Conservation (phyloP, 2,888 invertebrate genomes). For the Apocheima hispidaria region DNA sequence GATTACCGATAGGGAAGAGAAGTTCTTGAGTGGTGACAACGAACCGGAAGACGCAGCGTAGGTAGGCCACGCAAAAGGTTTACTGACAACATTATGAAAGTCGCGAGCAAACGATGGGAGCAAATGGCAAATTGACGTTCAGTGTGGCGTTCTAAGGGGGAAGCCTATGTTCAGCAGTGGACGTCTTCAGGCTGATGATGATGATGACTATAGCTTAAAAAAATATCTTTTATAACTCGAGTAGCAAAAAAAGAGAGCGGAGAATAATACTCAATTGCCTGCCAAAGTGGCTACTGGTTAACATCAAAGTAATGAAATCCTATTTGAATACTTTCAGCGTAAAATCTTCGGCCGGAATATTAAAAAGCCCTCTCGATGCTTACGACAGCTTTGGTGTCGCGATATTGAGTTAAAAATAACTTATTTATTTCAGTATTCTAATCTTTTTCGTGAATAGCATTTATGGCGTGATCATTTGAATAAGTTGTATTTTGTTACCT, state of each 20-base stretch:
- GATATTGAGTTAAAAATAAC: conserved; percentile 38
- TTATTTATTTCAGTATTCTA: conserved; percentile 38
- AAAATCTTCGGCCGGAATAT: conserved; percentile 50
- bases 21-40: too few relatives aligned
- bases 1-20: too few relatives aligned
- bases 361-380: conserved; percentile 42
- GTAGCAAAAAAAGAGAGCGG: not conserved
- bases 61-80: too few relatives aligned
- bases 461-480: conserved; percentile 1
- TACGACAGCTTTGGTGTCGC: conserved; percentile 28
- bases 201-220: too few relatives aligned
- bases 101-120: too few relatives aligned
- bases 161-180: too few relatives aligned
- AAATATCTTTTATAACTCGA: too few relatives aligned
- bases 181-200: too few relatives aligned
- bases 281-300: conserved; percentile 17
- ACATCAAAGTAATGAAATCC: conserved; percentile 63
- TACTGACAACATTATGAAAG: too few relatives aligned
- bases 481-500: conserved; percentile 1
- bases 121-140: too few relatives aligned
- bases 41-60: too few relatives aligned
- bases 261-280: conserved; percentile 21
- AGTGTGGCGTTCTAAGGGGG: too few relatives aligned
- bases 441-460: conserved; percentile 17
- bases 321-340: conserved; percentile 63